These are phyloP conservation scores for Ovis canadensis DNA, from an alignment of 2,113 vertebrate genomes.

Conservation along the genomic window DNA sequence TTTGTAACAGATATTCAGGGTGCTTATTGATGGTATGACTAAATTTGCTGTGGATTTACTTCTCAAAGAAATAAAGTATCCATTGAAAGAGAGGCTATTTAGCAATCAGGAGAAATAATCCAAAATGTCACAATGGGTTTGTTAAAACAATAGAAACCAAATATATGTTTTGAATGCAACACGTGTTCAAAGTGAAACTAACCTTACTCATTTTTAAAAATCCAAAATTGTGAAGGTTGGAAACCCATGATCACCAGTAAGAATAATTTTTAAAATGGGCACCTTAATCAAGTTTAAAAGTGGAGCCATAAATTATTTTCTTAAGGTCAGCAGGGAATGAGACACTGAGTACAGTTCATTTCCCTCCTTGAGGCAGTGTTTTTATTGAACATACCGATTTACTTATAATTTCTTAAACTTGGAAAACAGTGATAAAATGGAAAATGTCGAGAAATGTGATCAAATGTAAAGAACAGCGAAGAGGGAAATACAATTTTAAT, in stretches of 20 bases:
- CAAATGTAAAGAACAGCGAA: background rate
- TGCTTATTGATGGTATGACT: background rate
- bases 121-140: background rate
- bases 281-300: background rate
- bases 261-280: background rate
- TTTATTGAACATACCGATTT: background rate
- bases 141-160: constrained; percentile 27
- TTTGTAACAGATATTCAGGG: background rate
- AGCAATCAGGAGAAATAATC: background rate
- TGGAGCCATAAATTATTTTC: background rate
- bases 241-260: background rate
- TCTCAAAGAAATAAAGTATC: background rate
- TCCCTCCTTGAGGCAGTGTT: background rate
- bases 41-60: background rate
- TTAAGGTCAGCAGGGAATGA: background rate
- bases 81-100: background rate
- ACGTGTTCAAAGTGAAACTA: constrained; percentile 62
- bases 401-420: background rate
- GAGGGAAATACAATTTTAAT: constrained; percentile 14
- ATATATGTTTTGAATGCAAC: background rate
- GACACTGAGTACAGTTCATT: background rate
- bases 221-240: constrained; percentile 25
- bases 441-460: background rate
- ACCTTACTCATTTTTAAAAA: background rate
- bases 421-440: background rate